Conservation (phyloP, 2,888 invertebrate genomes). For the Melanostoma mellinum region DNA sequence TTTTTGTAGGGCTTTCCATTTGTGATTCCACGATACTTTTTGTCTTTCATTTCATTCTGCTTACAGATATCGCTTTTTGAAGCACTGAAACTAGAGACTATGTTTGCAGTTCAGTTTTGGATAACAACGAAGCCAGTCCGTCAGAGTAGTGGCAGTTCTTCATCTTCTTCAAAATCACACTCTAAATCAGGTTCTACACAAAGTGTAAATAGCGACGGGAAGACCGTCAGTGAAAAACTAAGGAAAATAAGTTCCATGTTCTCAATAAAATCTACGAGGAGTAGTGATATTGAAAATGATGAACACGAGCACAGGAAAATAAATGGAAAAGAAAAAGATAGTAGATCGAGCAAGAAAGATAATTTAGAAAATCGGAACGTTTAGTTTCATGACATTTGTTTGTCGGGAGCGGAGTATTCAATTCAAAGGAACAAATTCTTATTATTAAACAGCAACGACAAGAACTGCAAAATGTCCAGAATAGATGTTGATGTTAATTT, state of each 20-base stretch:
- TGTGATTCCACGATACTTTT: neutral
- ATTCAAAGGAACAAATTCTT: constrained; percentile 3
- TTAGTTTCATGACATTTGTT: no score
- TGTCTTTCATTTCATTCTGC: constrained; percentile 3
- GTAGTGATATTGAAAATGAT: constrained; percentile 22
- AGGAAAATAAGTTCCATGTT: constrained; percentile 80
- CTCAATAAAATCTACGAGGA: constrained; percentile 77
- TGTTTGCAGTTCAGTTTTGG: constrained; percentile 89
- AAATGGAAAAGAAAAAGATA: constrained; percentile 33
- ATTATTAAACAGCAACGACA: neutral
- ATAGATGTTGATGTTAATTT: no score
- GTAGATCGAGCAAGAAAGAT: constrained; percentile 32
- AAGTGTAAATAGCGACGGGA: constrained; percentile 77
- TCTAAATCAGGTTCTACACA: constrained; percentile 77
- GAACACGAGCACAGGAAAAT: neutral
- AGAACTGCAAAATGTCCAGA: no score
- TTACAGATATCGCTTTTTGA: constrained; percentile 87
- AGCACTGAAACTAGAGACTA: constrained; percentile 87
- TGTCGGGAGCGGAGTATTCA: no score
- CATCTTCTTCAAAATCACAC: constrained; percentile 76
- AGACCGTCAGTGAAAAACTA: constrained; percentile 77
- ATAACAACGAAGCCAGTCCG: constrained; percentile 88
- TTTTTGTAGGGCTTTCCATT: no score
- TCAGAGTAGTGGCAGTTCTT: constrained; percentile 76
- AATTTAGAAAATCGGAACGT: constrained; percentile 13